phyloP scores from a whole-genome alignment of 2,113 vertebrate species.

The Malurus alboscapulatus region DNA sequence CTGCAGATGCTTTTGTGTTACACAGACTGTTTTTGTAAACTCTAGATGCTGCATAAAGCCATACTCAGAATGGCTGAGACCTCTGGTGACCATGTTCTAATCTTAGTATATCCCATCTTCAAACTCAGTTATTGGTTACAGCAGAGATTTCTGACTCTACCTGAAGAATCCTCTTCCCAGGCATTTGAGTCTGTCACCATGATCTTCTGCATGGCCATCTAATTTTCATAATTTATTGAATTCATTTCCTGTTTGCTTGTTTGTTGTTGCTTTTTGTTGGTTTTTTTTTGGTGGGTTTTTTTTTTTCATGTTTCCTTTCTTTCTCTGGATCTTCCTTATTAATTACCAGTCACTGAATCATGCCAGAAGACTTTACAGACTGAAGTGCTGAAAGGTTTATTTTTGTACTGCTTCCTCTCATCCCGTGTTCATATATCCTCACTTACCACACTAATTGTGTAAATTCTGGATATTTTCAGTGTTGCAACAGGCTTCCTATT shows the following conservation, averaged over 20 bases:
- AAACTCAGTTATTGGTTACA: background rate
- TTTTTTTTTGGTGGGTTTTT: too few species aligned
- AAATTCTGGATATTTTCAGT: background rate
- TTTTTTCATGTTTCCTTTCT: background rate
- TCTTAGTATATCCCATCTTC: background rate
- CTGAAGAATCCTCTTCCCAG: background rate
- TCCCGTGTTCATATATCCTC: background rate
- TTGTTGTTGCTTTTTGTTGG: background rate
- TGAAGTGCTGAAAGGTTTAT: background rate
- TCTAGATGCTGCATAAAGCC: background rate
- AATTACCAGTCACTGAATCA: background rate
- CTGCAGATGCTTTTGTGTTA: background rate
- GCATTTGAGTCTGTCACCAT: background rate
- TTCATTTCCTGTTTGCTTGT: background rate
- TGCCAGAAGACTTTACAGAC: background rate
- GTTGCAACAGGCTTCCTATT: background rate
- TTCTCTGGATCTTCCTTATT: background rate
- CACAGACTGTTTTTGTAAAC: background rate
- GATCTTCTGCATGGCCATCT: background rate
- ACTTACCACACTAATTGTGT: background rate
- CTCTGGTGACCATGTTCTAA: background rate
- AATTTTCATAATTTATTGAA: background rate
- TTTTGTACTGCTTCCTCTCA: background rate
- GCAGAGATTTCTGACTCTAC: background rate
- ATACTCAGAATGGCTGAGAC: background rate